Conservation (phyloP, 2,113 vertebrate species). For the Neotoma lepida region DNA sequence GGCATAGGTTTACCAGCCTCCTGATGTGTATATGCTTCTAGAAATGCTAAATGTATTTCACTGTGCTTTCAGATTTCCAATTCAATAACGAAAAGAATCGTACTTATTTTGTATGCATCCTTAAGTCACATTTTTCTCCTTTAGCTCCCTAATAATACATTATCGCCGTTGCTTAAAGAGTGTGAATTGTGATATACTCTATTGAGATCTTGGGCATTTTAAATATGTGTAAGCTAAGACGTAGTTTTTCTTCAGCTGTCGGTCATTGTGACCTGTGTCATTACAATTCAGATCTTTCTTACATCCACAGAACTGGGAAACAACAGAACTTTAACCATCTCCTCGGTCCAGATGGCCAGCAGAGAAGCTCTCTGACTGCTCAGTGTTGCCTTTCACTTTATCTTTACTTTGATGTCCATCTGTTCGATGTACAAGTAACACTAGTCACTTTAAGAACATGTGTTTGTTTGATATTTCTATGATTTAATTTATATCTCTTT, state of each 20-base stretch:
- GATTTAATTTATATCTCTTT: background rate
- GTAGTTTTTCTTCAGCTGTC: background rate
- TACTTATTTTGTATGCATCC: background rate
- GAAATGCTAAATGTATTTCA: background rate
- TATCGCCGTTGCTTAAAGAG: background rate
- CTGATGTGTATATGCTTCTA: background rate
- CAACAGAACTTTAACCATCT: background rate
- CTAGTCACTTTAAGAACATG: background rate
- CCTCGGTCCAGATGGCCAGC: background rate
- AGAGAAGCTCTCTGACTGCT: background rate
- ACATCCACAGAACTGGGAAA: background rate
- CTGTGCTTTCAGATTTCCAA: background rate
- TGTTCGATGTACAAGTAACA: background rate
- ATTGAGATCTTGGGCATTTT: background rate
- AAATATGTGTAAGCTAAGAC: background rate
- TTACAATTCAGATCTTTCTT: background rate
- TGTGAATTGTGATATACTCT: background rate
- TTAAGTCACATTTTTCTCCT: constrained; percentile 12
- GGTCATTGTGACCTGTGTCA: background rate
- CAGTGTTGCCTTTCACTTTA: background rate
- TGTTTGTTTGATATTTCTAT: constrained; percentile 5
- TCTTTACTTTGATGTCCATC: background rate
- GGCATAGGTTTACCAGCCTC: background rate
- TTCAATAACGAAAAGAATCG: constrained; percentile 1
- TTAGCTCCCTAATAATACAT: background rate